Evolutionary conservation across 2,888 invertebrate species (phyloP).

Genomic region (Saturnia japonica): DNA sequence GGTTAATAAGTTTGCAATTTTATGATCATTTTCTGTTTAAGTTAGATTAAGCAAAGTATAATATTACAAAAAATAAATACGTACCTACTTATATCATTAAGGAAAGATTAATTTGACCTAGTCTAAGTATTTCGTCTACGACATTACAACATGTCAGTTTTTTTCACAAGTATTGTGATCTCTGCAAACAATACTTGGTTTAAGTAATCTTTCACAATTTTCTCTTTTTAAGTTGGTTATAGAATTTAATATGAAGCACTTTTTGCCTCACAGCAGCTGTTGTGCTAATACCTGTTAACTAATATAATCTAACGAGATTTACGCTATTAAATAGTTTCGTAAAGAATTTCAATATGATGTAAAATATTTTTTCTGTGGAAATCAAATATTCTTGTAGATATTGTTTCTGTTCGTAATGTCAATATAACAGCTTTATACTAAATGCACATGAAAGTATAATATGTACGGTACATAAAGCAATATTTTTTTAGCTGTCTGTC

Average conservation of each 20-base stretch:
- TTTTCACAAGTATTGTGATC: neutral
- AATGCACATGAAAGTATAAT: no score
- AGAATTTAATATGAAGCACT: neutral
- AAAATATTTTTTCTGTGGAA: neutral
- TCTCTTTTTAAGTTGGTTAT: neutral
- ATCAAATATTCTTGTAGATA: neutral
- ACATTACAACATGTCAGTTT: slow-evolving; percentile 1
- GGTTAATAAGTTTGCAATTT: no score
- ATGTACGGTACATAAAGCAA: no score
- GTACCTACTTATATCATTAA: no score
- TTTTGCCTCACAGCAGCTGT: neutral
- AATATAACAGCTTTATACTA: no score
- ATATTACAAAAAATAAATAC: no score
- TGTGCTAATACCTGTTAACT: neutral
- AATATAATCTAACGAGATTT: neutral
- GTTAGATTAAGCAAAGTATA: no score
- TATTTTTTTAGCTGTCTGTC: no score
- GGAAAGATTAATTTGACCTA: neutral
- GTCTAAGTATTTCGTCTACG: neutral
- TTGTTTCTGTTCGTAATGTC: no score
- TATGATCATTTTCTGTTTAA: no score
- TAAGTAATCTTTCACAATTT: slow-evolving; percentile 8
- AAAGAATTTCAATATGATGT: neutral
- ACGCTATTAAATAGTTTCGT: neutral
- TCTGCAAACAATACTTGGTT: slow-evolving; percentile 5